Evolutionary conservation across 2,888 invertebrate species (phyloP).

Genomic region (Calameuta filiformis): DNA sequence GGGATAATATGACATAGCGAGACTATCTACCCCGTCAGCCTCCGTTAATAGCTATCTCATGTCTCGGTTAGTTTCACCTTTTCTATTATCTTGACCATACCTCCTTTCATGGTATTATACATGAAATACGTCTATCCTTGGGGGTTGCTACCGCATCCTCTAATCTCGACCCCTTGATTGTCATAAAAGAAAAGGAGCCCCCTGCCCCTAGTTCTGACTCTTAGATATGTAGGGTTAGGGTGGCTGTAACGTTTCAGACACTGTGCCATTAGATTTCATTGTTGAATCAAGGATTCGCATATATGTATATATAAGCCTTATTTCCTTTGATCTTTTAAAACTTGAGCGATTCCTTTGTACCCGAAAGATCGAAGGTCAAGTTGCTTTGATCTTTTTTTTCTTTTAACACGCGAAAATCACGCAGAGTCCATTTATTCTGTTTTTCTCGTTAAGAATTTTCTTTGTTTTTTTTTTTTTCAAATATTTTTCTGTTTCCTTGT

Average conservation of each 20-base stretch:
- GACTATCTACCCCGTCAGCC: slow-evolving; percentile 11
- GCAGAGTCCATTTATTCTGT: background rate
- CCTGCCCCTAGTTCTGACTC: background rate
- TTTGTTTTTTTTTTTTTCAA: background rate
- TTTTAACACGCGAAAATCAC: background rate
- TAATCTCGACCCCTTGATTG: background rate
- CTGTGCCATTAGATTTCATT: background rate
- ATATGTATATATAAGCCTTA: background rate
- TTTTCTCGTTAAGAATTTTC: background rate
- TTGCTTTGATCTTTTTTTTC: background rate
- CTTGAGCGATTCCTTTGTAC: background rate
- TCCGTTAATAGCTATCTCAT: slow-evolving; percentile 16
- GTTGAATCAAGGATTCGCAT: background rate
- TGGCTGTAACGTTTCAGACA: background rate
- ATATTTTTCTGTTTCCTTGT: background rate
- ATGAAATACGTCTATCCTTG: background rate
- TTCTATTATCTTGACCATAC: background rate
- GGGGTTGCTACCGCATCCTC: slow-evolving; percentile 14
- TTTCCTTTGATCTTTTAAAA: background rate
- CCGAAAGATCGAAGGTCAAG: background rate
- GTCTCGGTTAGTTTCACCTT: slow-evolving; percentile 8
- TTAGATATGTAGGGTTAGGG: background rate
- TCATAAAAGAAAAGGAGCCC: background rate
- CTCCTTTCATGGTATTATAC: background rate
- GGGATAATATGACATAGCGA: slow-evolving; percentile 19